Conservation (phyloP, 2,888 invertebrate genomes). For the Bombylius major region DNA sequence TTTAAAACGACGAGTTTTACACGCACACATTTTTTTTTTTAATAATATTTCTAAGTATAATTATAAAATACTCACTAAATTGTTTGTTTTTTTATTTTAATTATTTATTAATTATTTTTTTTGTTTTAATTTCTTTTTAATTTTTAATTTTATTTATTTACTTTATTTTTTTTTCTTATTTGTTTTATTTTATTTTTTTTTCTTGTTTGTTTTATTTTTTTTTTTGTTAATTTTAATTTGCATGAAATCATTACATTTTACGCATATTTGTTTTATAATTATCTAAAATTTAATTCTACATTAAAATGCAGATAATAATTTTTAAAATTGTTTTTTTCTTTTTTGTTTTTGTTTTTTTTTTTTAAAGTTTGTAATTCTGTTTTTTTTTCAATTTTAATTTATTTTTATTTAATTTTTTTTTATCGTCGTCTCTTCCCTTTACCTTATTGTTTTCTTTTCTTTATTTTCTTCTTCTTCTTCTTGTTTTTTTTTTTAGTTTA, state of each 20-base stretch:
- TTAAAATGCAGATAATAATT: neutral
- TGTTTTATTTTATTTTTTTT: neutral
- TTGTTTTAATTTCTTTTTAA: no score
- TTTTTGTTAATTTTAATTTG: constrained; percentile 6
- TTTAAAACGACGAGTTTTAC: neutral
- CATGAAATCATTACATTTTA: constrained; percentile 4
- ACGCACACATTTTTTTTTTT: neutral
- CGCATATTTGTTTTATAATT: neutral
- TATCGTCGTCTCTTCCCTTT: neutral
- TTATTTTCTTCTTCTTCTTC: neutral
- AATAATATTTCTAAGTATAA: neutral
- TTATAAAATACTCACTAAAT: neutral
- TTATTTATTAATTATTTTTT: no score
- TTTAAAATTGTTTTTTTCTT: neutral
- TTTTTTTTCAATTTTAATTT: neutral
- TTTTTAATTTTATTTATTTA: no score
- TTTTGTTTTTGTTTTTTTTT: neutral
- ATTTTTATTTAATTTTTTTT: neutral
- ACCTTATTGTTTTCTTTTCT: neutral
- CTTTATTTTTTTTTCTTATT: no score
- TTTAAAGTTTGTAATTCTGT: neutral
- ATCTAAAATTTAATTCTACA: neutral
- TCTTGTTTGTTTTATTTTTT: neutral
- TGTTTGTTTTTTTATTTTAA: neutral
- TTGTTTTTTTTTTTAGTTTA: neutral